These are phyloP conservation scores for Odontophorus gujanensis DNA, from an alignment of 2,113 vertebrate species.

Conservation along the genomic window DNA sequence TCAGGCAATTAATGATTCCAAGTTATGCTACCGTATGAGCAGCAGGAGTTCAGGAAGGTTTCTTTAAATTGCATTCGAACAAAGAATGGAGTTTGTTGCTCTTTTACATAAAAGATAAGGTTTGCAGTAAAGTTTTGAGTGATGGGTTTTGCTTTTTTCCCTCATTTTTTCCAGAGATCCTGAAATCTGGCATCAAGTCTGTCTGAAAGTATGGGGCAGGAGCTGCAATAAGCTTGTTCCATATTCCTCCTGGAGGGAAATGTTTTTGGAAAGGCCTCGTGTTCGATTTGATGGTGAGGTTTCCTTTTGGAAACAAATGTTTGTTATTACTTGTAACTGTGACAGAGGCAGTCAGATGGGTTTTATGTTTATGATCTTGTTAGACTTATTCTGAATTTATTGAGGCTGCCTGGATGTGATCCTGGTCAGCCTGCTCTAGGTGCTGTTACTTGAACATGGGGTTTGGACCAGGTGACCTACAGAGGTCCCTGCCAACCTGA, in stretches of 20 bases:
- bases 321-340: neutral
- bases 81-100: neutral
- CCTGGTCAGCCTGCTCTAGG: neutral
- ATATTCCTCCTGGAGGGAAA: constrained; percentile 94
- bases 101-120: neutral
- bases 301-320: neutral
- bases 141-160: constrained; percentile 5
- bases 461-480: neutral
- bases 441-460: neutral
- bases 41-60: neutral
- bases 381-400: neutral
- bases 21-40: neutral
- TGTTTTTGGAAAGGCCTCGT: constrained; percentile 94
- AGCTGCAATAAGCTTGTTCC: constrained; percentile 89
- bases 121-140: neutral
- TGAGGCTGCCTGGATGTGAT: neutral
- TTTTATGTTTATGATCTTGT: neutral
- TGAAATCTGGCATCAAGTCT: constrained; percentile 96
- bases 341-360: neutral
- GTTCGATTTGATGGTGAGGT: constrained; percentile 95
- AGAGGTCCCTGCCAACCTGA: neutral
- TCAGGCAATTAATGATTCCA: neutral
- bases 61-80: neutral
- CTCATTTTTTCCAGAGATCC: constrained; percentile 86
- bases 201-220: constrained; percentile 94